Base-by-base conservation (phyloP, 2,888 invertebrate species). In the Ophraella communa region DNA sequence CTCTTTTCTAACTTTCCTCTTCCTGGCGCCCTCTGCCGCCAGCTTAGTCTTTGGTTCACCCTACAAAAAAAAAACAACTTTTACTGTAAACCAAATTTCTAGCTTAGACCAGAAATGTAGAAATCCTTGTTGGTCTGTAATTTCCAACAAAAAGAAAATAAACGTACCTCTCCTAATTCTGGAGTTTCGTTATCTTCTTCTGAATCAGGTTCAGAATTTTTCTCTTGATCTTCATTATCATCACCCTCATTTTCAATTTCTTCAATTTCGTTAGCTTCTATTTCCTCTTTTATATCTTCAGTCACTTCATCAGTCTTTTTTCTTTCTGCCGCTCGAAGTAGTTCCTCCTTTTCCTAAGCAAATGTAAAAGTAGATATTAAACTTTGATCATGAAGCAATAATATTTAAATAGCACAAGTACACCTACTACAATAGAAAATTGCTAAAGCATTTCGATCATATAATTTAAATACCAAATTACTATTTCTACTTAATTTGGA, bases 231-330 rank as follows among this genome's bases (percentile, higher is more conserved):
- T 59, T 76, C 76, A 52, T 79, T 77, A 30, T 76, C 82, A 56
- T 79, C 82, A 42, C 76, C 80, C 66, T 78, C 76, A 4, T 73
- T 74, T 52, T 74, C 74, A 55, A 77, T 78, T 64, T 79, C 77
- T 35, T 80, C 82, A 49, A 76, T 80, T 68, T 78, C 75, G n/a
- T 71, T 74, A 10, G 72, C 77, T 62, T 73, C 77, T 44, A 82
- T 82, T 66, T 80, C 79, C 61, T 81, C 81, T 72, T 83, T 82
- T 73, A 88, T 87, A 76, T 91, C 92, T 67, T 88, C 88, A 49
- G 85, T 85, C 24, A 84, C 78, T 51, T 86, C 89, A 80, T 93
- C 92, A 58, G 91, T 90, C 84, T 92, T 92, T 82, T 93, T 93
- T 18, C 85, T 81, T 39, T 87, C 86, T 52, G 84, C 83, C 20